Percentiles rank a stretch among this genome's conserved stretches.
Conservation (phyloP, 2,797 vertebrate species). For the Enteromius anoplus region DNA sequence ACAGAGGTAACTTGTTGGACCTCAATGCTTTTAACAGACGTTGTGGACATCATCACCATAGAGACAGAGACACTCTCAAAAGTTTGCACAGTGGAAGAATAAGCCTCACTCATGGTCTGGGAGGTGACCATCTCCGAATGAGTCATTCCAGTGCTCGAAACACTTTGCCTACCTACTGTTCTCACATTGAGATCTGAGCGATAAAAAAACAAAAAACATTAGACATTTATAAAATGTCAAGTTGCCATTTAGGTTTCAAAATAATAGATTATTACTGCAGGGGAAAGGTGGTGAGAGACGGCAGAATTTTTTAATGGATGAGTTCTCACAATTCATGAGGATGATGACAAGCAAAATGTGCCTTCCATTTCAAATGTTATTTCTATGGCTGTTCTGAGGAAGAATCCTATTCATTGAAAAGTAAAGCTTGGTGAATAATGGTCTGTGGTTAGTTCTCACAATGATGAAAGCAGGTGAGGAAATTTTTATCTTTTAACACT, state of each 20-base stretch:
- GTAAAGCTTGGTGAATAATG: neutral
- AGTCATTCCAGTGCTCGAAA: constrained; percentile 76
- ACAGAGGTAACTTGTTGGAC: constrained; percentile 63
- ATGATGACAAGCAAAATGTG: constrained; percentile 35
- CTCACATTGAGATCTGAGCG: constrained; percentile 87
- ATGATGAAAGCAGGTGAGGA: neutral
- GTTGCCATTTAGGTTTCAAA: constrained; percentile 16
- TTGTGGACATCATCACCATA: constrained; percentile 46
- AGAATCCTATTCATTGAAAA: neutral
- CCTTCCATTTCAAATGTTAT: constrained; percentile 19
- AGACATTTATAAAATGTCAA: constrained; percentile 64
- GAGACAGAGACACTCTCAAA: constrained; percentile 76
- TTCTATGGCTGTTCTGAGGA: constrained; percentile 8
- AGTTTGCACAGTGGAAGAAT: constrained; percentile 67
- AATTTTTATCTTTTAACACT: neutral
- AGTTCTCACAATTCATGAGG: constrained; percentile 44
- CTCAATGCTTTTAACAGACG: constrained; percentile 65
- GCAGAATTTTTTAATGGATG: constrained; percentile 17
- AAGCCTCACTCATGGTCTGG: constrained; percentile 67
- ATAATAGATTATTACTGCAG: constrained; percentile 14
- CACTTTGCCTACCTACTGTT: constrained; percentile 85
- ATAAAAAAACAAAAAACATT: constrained; percentile 79
- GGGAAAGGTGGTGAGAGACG: constrained; percentile 21
- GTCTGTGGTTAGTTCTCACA: constrained; percentile 22
- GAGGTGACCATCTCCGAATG: constrained; percentile 75